Conservation (phyloP, 2,113 vertebrate species). For the Cynoglossus semilaevis region DNA sequence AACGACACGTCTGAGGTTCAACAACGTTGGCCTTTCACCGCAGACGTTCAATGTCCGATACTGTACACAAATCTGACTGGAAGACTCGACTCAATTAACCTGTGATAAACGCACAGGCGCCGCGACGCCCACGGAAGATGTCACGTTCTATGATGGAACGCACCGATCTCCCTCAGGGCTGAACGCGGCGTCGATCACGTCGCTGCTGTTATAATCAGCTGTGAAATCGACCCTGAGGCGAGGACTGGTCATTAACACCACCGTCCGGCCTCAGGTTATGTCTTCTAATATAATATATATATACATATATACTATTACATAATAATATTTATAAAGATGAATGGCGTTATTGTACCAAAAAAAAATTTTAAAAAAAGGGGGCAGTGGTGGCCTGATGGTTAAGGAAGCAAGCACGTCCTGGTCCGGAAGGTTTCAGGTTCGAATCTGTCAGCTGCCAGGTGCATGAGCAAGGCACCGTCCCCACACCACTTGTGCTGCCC, state of each 20-base stretch:
- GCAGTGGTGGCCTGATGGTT: too few relatives aligned
- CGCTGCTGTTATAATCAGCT: conserved; percentile 38
- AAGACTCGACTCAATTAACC: conserved; percentile 43
- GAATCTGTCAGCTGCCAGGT: too few relatives aligned
- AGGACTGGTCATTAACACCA: conserved; percentile 25
- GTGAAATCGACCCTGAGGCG: conserved; percentile 48
- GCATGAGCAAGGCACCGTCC: too few relatives aligned
- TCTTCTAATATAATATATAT: too few relatives aligned
- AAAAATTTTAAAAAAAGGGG: too few relatives aligned
- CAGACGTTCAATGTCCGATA: background rate
- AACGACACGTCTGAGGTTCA: conserved; percentile 19
- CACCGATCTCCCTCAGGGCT: conserved; percentile 43
- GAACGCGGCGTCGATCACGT: conserved; percentile 35
- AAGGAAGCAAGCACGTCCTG: too few relatives aligned
- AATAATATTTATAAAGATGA: too few relatives aligned
- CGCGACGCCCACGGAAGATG: conserved; percentile 31
- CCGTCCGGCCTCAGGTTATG: too few relatives aligned
- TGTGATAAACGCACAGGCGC: conserved; percentile 29
- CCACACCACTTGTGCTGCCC: too few relatives aligned
- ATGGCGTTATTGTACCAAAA: too few relatives aligned
- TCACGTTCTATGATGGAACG: conserved; percentile 48
- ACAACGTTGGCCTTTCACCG: conserved; percentile 21
- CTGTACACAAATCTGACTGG: background rate
- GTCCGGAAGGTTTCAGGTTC: too few relatives aligned
- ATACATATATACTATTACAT: too few relatives aligned